phyloP scores from a whole-genome alignment of 2,113 vertebrate species.

The Astatotilapia flaviijosephi region DNA sequence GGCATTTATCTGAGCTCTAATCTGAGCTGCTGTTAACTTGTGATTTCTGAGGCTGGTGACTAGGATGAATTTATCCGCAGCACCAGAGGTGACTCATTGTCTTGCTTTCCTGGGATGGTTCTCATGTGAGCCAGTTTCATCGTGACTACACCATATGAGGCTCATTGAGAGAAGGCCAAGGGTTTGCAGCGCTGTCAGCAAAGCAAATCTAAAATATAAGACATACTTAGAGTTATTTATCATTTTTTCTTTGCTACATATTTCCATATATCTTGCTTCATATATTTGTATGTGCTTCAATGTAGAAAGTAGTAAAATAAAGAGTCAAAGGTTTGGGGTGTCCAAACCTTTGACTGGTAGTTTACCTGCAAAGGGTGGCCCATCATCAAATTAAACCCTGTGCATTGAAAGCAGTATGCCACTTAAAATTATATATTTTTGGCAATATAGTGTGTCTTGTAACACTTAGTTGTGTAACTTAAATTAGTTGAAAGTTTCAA shows the following conservation, averaged over 20 bases:
- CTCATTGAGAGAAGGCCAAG: background rate
- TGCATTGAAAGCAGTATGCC: background rate
- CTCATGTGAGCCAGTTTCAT: background rate
- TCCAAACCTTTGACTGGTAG: background rate
- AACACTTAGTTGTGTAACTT: background rate
- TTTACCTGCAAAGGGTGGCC: fast-evolving
- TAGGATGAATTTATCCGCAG: fast-evolving
- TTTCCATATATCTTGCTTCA: background rate
- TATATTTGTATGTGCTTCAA: background rate
- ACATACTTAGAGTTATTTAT: background rate
- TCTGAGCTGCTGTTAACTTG: background rate
- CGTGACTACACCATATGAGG: fast-evolving
- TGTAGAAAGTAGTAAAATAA: background rate
- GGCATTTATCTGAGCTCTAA: fast-evolving
- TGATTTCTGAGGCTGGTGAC: background rate
- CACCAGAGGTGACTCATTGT: background rate
- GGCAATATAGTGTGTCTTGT: fast-evolving
- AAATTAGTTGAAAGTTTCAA: background rate
- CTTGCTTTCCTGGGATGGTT: background rate
- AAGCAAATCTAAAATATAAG: background rate
- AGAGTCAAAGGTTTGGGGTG: background rate
- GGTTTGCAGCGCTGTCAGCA: background rate
- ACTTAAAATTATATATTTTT: background rate
- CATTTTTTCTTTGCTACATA: background rate
- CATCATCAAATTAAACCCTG: background rate